Evolutionary conservation across 1,140 invertebrate genomes (phyloP), one percentile per base, ranked within the genome.

Genomic region (Bicyclus anynana): DNA sequence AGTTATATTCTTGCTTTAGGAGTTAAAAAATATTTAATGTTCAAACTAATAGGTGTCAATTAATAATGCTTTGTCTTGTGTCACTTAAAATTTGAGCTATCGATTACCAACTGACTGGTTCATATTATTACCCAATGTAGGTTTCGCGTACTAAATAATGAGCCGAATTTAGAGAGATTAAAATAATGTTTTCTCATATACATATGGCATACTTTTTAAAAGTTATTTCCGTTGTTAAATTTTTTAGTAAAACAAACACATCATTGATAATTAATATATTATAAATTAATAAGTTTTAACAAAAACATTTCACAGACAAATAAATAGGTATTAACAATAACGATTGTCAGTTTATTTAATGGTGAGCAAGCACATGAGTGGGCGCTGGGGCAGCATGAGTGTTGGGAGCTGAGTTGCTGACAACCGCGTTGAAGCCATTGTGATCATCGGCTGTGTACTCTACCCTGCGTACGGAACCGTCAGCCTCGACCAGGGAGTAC

Each of bases 361-460:
- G 16, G 16, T 38, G 37, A 6, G 37, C 5, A 5, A 38, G 37
- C 3, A 17, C 13, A 16, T 17, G 37, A 1, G 37, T 14, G 37
- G 37, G 37, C 1, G 37, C 37, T 13, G 37, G 13, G 1, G 37
- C 37, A 16, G 37, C 13, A 16, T 38, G 16, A 1, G 37, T 12
- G 10, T 7, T 12, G n/a, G 89, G 89, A 12, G 87, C 89, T 13
- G 89, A 87, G 79, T 90, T 89, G 62, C 85, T 85, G 16, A 91
- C 90, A 4, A 91, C 87, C 9, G 91, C 90, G 72, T 91, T 91
- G 81, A 91, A 91, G n/a, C 77, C 89, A 63, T 80, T 86, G 73
- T 89, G 86, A 52, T 79, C 80, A 66, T 90, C 90, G n/a, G 89
- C 89, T 55, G 84, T 84, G 79, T 91, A 91, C 53, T 86, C 73